Percentiles rank a stretch among this genome's conserved stretches.
phyloP scores from a whole-genome alignment of 2,888 invertebrate species.

The Lagria hirta region DNA sequence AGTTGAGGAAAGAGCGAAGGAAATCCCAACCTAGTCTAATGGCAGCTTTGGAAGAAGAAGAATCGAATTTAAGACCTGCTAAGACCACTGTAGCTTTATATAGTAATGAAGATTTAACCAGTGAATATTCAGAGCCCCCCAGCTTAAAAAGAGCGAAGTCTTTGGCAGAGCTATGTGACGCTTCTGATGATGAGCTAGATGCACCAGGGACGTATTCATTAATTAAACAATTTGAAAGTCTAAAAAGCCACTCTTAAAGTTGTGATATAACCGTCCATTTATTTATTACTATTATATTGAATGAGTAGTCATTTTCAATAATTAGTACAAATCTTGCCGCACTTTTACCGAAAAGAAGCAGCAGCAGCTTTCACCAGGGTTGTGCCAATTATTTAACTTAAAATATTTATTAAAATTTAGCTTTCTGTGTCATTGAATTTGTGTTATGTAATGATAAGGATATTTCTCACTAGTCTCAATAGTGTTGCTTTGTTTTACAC shows the following conservation, averaged over 20 bases:
- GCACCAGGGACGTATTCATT: constrained; percentile 69
- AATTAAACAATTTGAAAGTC: constrained; percentile 80
- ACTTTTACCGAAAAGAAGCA: too few species aligned
- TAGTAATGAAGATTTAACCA: constrained; percentile 20
- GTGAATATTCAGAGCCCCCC: constrained; percentile 8
- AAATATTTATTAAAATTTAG: constrained; percentile 14
- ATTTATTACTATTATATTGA: constrained; percentile 12
- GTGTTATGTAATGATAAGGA: too few species aligned
- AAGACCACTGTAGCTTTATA: constrained; percentile 15
- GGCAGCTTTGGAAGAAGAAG: constrained; percentile 62
- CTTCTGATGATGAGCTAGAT: constrained; percentile 60
- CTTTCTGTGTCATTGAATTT: constrained; percentile 2
- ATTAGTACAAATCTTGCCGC: constrained; percentile 30
- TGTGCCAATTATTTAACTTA: constrained; percentile 23
- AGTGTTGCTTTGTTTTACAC: constrained; percentile 3
- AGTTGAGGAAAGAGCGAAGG: constrained; percentile 65
- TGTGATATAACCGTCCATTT: constrained; percentile 26
- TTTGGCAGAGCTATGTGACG: constrained; percentile 67
- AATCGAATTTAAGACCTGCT: constrained; percentile 33
- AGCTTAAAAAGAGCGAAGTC: constrained; percentile 67
- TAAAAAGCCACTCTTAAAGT: constrained; percentile 59
- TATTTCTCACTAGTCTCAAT: constrained; percentile 13
- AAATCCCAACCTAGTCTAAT: constrained; percentile 65
- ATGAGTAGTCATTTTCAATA: constrained; percentile 14
- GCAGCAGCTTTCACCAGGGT: constrained; percentile 8